These are phyloP conservation scores for Lepidochrysops patricia DNA, from an alignment of 2,888 invertebrate genomes.

Conservation along the genomic window DNA sequence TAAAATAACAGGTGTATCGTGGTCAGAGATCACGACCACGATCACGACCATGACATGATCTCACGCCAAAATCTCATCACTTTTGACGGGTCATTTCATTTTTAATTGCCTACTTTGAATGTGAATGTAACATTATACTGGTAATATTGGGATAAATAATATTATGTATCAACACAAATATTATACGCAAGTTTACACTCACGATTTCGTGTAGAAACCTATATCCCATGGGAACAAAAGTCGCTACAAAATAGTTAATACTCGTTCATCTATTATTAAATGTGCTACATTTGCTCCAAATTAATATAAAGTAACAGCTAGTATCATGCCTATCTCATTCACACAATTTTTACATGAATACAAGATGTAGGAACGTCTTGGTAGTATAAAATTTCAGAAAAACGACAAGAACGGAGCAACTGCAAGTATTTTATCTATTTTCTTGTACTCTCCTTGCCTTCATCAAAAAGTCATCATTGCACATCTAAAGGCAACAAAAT, in stretches of 20 bases:
- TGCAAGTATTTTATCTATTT: background rate
- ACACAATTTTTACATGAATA: no score
- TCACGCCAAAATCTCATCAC: background rate
- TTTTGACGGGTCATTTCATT: background rate
- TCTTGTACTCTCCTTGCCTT: background rate
- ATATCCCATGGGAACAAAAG: no score
- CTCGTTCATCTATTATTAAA: no score
- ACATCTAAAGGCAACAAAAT: background rate
- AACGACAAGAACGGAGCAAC: background rate
- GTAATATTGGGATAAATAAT: no score
- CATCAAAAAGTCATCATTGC: background rate
- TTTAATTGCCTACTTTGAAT: background rate
- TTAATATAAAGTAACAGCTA: no score
- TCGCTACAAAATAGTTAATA: no score
- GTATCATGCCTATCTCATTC: no score
- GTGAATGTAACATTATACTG: background rate
- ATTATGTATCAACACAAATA: no score
- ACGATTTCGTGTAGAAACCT: no score
- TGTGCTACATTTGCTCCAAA: no score
- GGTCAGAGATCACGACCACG: slow-evolving; percentile 9
- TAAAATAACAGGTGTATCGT: background rate
- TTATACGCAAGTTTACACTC: no score
- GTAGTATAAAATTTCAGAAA: background rate
- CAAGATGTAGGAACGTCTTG: no score
- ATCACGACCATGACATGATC: slow-evolving; percentile 11